Base-by-base conservation (phyloP, 2,888 invertebrate genomes). In the Erebia ligea region DNA sequence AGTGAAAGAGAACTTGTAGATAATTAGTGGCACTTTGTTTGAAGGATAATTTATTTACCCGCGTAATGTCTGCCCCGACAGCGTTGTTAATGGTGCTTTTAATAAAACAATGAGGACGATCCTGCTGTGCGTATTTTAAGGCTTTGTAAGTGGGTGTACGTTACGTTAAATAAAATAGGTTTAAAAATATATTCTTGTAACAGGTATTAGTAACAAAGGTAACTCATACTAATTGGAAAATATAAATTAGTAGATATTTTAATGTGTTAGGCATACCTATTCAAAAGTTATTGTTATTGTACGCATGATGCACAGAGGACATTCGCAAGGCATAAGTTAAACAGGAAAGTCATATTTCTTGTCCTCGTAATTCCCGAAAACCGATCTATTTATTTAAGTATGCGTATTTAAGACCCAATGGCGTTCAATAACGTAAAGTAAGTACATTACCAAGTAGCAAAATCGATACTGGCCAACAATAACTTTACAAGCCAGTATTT, bases 31-130 rank as follows among this genome's bases (percentile, higher is more conserved):
- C 84, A 87, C 81, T 78, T 86, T 82, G 82, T 79, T 86, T 83
- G 82, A 81, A 74, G 81, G 82, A 84, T 88, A 88, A 89, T 89
- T 88, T 89, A 88, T 89, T 89, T 87, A 86, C 85, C 84, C 83
- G 81, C 83, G 82, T 88, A 83, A 86, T 85, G 86, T 87, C 88
- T 88, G 85, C 84, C 72, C 71, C 69, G 75, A 85, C 86, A 82
- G 83, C 80, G 79, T 84, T 82, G 82, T 80, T 83, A 86, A 87
- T 86, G 83, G 80, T 76, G 81, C 80, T 82, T 84, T 85, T 84
- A 83, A 83, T 85, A 83, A 82, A 86, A 87, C 82, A 87, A 86
- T 84, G 84, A 45, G 81, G 66, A 68, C 65, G 67, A 67, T 71
- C 64, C 67, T 61, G 64, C 59, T 58, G 62, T 73, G 70, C 73